Conservation (phyloP, 1,140 invertebrate genomes). For the Babylonia areolata region DNA sequence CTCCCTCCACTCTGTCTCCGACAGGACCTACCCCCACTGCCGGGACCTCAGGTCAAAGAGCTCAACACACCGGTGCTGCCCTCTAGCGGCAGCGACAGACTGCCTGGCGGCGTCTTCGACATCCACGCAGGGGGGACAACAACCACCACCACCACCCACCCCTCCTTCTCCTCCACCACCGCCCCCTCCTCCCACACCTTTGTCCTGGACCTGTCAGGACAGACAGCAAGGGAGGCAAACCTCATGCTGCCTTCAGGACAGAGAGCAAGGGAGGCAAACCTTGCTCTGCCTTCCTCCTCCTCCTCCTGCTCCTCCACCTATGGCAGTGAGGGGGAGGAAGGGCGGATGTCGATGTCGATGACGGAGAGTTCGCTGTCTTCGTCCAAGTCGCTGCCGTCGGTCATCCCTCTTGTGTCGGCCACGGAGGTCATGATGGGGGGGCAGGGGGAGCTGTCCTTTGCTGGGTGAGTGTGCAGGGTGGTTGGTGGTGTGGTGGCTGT, state of each 20-base stretch:
- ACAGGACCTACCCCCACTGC: slow-evolving; percentile 54
- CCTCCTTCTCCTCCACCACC: neutral
- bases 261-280: slow-evolving; percentile 41
- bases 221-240: slow-evolving; percentile 13
- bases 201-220: slow-evolving; percentile 40
- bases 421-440: slow-evolving; percentile 42
- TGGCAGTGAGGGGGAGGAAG: no score
- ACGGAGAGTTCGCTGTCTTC: slow-evolving; percentile 47
- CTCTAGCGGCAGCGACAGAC: neutral
- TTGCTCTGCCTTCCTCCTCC: no score
- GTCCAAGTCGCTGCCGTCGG: slow-evolving; percentile 32
- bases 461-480: slow-evolving; percentile 36
- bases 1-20: neutral
- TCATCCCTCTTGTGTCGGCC: neutral
- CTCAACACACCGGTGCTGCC: slow-evolving; percentile 65
- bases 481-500: no score
- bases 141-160: slow-evolving; percentile 3
- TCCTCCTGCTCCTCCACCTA: no score
- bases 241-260: slow-evolving; percentile 46
- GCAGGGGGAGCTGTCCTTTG: slow-evolving; percentile 44
- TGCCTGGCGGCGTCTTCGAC: neutral
- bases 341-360: slow-evolving; percentile 35
- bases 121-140: neutral
- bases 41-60: slow-evolving; percentile 60
- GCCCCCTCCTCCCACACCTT: neutral